These are phyloP conservation scores for Merluccius polli DNA, from an alignment of 2,797 vertebrate species.

Conservation along the genomic window DNA sequence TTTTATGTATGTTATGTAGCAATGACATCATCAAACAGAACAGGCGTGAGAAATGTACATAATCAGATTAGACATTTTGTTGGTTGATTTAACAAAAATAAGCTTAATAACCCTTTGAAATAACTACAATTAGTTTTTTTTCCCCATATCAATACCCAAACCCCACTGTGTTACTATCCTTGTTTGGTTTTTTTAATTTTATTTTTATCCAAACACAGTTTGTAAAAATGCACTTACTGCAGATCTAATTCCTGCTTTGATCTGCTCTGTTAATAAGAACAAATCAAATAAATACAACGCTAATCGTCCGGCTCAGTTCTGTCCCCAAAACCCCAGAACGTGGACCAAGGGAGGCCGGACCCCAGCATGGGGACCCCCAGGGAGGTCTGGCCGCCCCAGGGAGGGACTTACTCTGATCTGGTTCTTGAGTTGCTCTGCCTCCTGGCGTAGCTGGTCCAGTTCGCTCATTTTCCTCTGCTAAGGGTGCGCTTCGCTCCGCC, in stretches of 20 bases:
- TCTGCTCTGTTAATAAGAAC: neutral
- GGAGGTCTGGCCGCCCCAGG: neutral
- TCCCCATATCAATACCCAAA: too few species aligned
- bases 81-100: neutral
- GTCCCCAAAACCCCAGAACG: neutral
- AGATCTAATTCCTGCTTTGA: neutral
- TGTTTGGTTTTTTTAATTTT: neutral
- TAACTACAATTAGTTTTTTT: too few species aligned
- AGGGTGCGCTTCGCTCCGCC: constrained; percentile 81
- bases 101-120: too few species aligned
- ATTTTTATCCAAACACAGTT: neutral
- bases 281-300: neutral
- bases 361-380: neutral
- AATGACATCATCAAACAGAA: neutral
- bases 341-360: neutral
- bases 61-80: neutral
- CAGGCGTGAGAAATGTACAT: neutral
- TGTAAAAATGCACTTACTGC: neutral
- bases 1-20: neutral
- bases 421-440: constrained; percentile 97
- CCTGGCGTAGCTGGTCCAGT: constrained; percentile 97
- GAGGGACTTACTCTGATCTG: constrained; percentile 88
- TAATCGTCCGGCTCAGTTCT: neutral
- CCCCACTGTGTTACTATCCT: too few species aligned
- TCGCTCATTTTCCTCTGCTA: constrained; percentile 97